Evolutionary conservation across 2,888 invertebrate species (phyloP), one percentile per base, ranked within the genome.

Genomic region (Amphimallon solstitiale): DNA sequence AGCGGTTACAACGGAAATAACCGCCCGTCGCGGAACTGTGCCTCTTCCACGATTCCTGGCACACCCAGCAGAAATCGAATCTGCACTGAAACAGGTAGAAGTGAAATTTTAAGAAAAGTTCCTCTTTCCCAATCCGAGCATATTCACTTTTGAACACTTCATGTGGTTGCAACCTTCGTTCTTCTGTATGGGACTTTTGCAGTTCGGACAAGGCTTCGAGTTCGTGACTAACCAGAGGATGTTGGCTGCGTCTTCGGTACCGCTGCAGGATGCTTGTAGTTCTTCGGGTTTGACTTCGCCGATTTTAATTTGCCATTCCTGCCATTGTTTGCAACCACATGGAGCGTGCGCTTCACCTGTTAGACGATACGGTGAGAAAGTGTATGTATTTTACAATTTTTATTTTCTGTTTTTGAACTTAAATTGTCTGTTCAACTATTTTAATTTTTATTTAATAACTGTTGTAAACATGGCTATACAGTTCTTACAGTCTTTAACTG

Each of bases 161-260:
- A 90, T 90, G 77, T 90, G 90, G 77, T 90, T 90, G 78, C 90
- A 90, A 14, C 88, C 90, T 79, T 90, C 90, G 76, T 89, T 89
- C 76, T 90, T 90, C 79, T 90, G 89, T 68, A 90, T 90, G 2
- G 89, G 90, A 70, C 88, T 87, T 73, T 88, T 88, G 77, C 90
- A 90, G 77, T 89, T 89, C 21, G 90, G 90, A 76, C 90, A 90
- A 0, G 89, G 87, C 76, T 90, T 90, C 2, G 89, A 88, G 80
- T 90, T 89, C 14, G 89, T 89, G 14, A 90, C 88, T 66, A 90
- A 80, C 90, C 90, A 90, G 38, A 90, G 79, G 75, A 86, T 88
- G 77, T 89, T 90, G 40, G 88, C 87, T 2, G 87, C 87, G 71
- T 86, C 86, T 78, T 88, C 87, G 56, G 84, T 85, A 70, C 87